A percentile compares a stretch with the other conserved stretches of the same genome.
Evolutionary conservation across 2,797 vertebrate genomes (phyloP).

Genomic region (Gadopsis marmoratus): DNA sequence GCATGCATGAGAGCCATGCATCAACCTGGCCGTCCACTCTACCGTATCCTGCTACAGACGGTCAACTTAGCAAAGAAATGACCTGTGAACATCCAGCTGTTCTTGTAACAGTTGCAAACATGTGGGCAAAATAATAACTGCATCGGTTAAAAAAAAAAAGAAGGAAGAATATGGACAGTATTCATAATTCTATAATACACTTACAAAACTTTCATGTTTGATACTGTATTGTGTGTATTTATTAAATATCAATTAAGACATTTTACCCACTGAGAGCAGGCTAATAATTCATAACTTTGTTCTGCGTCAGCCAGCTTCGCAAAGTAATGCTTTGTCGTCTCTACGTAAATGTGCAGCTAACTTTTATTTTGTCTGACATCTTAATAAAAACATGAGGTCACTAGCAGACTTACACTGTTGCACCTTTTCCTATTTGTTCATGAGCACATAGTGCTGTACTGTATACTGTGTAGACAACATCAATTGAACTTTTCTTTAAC

Average conservation of each 20-base stretch:
- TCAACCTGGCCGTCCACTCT: constrained; percentile 49
- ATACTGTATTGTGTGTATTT: constrained; percentile 69
- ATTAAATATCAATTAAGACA: constrained; percentile 42
- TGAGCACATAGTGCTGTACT: constrained; percentile 39
- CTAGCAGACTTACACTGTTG: constrained; percentile 24
- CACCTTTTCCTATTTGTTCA: constrained; percentile 47
- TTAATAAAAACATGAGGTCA: constrained; percentile 27
- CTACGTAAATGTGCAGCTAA: constrained; percentile 64
- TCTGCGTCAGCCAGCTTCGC: constrained; percentile 37
- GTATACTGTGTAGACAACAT: constrained; percentile 36
- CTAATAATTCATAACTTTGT: constrained; percentile 31
- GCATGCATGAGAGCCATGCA: constrained; percentile 50
- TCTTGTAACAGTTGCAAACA: not conserved
- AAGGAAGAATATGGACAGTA: constrained; percentile 19
- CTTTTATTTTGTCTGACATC: constrained; percentile 28
- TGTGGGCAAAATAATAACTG: not conserved
- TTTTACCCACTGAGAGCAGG: constrained; percentile 39
- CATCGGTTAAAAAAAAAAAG: constrained; percentile 4
- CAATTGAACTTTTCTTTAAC: constrained; percentile 1
- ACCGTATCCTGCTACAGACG: constrained; percentile 32
- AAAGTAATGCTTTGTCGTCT: constrained; percentile 36
- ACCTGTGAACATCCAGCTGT: constrained; percentile 33
- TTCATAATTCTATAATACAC: constrained; percentile 46
- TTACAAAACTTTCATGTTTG: constrained; percentile 67
- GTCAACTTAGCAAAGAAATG: not conserved